Conservation (phyloP, 2,113 vertebrate genomes). For the Canis aureus region DNA sequence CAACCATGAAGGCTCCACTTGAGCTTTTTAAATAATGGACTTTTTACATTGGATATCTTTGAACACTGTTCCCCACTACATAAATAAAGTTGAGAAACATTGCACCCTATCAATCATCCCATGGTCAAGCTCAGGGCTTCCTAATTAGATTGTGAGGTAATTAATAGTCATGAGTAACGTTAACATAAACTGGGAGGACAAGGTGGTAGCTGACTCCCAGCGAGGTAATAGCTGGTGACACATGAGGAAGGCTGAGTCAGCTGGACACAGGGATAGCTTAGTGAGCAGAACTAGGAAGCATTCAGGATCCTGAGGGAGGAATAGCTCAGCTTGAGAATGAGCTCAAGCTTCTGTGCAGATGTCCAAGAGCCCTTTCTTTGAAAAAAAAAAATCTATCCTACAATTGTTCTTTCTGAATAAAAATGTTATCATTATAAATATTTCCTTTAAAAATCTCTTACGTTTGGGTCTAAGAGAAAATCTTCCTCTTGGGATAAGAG, state of each 20-base stretch:
- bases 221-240: neutral
- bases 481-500: neutral
- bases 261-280: neutral
- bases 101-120: neutral
- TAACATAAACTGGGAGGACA: neutral
- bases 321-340: neutral
- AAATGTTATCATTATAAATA: neutral
- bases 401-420: neutral
- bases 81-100: neutral
- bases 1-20: neutral
- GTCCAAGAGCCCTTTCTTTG: neutral
- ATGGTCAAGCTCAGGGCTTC: neutral
- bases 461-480: neutral
- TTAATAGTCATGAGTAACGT: neutral
- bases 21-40: neutral
- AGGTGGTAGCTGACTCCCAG: neutral
- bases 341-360: neutral
- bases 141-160: neutral
- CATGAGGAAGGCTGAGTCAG: neutral
- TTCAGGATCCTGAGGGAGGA: neutral
- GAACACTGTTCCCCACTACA: neutral
- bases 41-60: neutral
- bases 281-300: neutral
- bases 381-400: neutral
- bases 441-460: neutral